A percentile compares a stretch with the other conserved stretches of the same genome.
Conservation (phyloP, 1,140 invertebrate species). For the Halotydeus destructor region DNA sequence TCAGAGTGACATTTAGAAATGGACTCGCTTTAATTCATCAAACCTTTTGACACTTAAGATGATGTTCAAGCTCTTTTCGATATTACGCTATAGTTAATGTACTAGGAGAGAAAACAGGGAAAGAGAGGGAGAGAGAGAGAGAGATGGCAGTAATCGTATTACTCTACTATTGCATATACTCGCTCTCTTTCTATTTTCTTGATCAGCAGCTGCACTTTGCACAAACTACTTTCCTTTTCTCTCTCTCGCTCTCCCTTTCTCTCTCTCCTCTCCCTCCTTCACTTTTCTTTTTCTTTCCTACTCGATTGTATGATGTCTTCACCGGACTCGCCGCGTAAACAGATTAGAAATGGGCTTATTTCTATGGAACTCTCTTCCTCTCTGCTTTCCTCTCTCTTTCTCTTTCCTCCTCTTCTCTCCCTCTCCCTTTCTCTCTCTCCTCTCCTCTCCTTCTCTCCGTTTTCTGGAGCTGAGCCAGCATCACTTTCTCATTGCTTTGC, state of each 20-base stretch:
- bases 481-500: too few species aligned
- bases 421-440: not conserved
- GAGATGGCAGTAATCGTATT: too few species aligned
- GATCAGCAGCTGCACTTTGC: too few species aligned
- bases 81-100: not conserved
- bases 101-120: not conserved
- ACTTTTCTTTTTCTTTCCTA: not conserved
- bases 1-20: not conserved
- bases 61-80: not conserved
- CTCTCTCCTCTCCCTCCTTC: not conserved
- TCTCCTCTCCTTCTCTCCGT: too few species aligned
- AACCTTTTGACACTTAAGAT: not conserved
- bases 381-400: not conserved
- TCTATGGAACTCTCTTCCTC: not conserved
- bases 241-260: not conserved
- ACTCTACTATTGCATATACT: too few species aligned
- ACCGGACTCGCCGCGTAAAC: not conserved
- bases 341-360: not conserved
- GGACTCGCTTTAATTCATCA: not conserved
- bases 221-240: not conserved
- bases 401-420: conserved; percentile 2
- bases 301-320: not conserved
- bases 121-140: too few species aligned
- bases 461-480: not conserved
- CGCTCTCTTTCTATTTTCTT: too few species aligned